These are phyloP conservation scores for Lymantria dispar DNA, from an alignment of 2,888 invertebrate species.

Conservation along the genomic window DNA sequence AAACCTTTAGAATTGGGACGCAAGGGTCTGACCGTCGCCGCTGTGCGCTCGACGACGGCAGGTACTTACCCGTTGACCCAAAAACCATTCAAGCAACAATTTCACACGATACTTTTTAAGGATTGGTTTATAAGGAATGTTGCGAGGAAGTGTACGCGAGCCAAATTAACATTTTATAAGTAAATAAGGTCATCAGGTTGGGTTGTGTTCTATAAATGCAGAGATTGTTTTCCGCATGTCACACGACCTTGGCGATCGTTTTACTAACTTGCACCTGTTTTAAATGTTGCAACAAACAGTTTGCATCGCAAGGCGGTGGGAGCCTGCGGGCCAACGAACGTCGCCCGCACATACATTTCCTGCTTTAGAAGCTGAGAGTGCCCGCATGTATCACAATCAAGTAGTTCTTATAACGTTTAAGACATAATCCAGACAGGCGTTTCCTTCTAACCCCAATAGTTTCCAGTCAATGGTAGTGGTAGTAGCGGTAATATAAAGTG, in stretches of 20 bases:
- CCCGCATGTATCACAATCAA: conserved; percentile 39
- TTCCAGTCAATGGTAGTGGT: conserved; percentile 27
- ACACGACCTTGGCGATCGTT: conserved; percentile 57
- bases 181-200: conserved; percentile 66
- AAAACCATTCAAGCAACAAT: conserved; percentile 50
- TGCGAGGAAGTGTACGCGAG: conserved; percentile 29
- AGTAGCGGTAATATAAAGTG: conserved; percentile 21
- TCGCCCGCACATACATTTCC: conserved; percentile 48
- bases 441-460: conserved; percentile 18
- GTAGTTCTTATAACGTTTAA: conserved; percentile 21
- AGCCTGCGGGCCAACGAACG: conserved; percentile 20
- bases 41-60: conserved; percentile 48
- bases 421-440: conserved; percentile 20
- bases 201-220: conserved; percentile 52
- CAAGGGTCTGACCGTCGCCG: conserved; percentile 48
- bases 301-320: conserved; percentile 17
- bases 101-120: conserved; percentile 55
- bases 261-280: conserved; percentile 27
- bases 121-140: conserved; percentile 26
- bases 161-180: conserved; percentile 48
- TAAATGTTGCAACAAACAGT: conserved; percentile 37
- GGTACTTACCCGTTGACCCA: conserved; percentile 63
- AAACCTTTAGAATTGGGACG: conserved; percentile 53
- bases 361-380: conserved; percentile 40
- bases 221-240: conserved; percentile 78